These are phyloP conservation scores for Tapirus indicus DNA, from an alignment of 2,797 vertebrate species.

Conservation along the genomic window DNA sequence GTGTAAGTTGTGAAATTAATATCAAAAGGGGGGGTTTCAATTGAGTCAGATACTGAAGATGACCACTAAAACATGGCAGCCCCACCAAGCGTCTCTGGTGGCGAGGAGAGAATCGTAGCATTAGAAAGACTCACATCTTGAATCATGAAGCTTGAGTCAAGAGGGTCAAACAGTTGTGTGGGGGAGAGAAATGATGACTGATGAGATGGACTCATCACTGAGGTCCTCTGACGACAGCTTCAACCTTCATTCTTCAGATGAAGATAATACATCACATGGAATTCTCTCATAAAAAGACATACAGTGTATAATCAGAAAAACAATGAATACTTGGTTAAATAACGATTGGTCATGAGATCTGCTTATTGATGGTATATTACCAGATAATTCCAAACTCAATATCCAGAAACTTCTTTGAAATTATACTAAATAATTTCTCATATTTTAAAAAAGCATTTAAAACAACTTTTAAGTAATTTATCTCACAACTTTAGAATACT, in stretches of 20 bases:
- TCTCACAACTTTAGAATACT: not conserved
- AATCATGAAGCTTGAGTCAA: conserved; percentile 11
- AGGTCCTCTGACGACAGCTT: not conserved
- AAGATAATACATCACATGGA: not conserved
- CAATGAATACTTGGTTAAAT: not conserved
- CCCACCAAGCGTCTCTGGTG: not conserved
- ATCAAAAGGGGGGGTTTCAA: not conserved
- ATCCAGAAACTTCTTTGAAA: not conserved
- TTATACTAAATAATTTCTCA: not conserved
- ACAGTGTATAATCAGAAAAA: not conserved
- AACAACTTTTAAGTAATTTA: not conserved
- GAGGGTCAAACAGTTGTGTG: not conserved
- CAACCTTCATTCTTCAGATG: not conserved
- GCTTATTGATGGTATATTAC: not conserved
- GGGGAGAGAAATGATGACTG: not conserved
- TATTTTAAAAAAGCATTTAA: not conserved
- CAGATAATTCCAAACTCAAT: not conserved
- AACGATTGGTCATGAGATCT: not conserved
- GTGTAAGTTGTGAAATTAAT: not conserved
- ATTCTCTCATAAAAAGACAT: not conserved
- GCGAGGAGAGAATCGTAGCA: not conserved
- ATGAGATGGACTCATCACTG: not conserved
- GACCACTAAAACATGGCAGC: not conserved
- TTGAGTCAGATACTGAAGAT: not conserved
- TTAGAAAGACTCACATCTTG: not conserved